phyloP scores from a whole-genome alignment of 2,888 invertebrate genomes.

The Campoplex capitator region DNA sequence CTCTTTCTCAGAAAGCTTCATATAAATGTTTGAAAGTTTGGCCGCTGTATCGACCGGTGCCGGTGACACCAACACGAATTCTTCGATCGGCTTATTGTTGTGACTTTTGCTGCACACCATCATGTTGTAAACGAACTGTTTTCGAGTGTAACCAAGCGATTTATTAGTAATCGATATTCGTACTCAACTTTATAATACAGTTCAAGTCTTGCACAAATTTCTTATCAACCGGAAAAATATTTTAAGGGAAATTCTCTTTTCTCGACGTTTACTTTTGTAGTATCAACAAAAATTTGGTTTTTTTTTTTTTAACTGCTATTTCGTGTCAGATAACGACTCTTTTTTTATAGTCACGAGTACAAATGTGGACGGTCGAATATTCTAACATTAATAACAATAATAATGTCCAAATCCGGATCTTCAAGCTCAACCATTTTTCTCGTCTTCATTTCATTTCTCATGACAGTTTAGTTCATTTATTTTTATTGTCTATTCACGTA shows the following conservation, averaged over 20 bases:
- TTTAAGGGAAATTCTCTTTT: background rate
- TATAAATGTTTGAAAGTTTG: constrained; percentile 96
- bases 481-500: constrained; percentile 32
- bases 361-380: constrained; percentile 5
- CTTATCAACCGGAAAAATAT: background rate
- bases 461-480: constrained; percentile 16
- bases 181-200: background rate
- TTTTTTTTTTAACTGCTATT: background rate
- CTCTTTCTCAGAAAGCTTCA: constrained; percentile 95
- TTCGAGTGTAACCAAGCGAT: background rate
- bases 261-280: background rate
- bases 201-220: background rate
- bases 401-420: background rate
- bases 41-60: constrained; percentile 99
- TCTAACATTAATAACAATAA: background rate
- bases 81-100: constrained; percentile 98
- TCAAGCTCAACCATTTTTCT: background rate
- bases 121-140: constrained; percentile 96
- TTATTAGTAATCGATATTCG: background rate
- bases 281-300: background rate
- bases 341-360: background rate
- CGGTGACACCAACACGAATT: constrained; percentile 99
- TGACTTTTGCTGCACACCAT: constrained; percentile 99
- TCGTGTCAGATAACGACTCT: background rate
- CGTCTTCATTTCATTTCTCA: background rate